These are phyloP conservation scores for Hipparchia sbordonii DNA, from an alignment of 2,888 invertebrate genomes.

Conservation along the genomic window DNA sequence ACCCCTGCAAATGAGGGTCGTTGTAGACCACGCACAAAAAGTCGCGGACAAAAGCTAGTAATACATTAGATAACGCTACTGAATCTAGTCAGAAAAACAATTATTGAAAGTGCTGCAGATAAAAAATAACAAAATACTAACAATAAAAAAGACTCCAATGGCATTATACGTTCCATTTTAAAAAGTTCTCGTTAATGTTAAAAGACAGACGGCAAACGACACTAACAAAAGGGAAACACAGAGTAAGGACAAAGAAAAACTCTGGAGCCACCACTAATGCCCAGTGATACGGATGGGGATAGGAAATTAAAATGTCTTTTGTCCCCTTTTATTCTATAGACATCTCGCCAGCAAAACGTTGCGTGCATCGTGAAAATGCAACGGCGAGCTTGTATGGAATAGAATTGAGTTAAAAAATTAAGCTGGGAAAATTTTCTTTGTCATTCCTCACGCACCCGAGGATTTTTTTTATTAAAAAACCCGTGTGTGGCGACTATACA, in stretches of 20 bases:
- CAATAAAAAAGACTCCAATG: conserved; percentile 10
- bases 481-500: no score
- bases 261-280: conserved; percentile 15
- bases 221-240: conserved; percentile 23
- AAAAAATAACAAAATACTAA: neutral
- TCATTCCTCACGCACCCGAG: no score
- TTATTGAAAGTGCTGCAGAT: neutral
- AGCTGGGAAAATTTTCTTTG: conserved; percentile 31
- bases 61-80: no score
- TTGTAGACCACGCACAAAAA: no score
- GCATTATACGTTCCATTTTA: conserved; percentile 12
- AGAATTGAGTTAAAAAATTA: conserved; percentile 69
- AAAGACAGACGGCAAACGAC: conserved; percentile 20
- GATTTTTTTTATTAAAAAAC: no score
- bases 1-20: no score
- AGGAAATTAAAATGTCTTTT: conserved; percentile 69
- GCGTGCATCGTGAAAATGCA: conserved; percentile 56
- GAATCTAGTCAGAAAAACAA: neutral
- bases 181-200: conserved; percentile 20
- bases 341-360: conserved; percentile 54
- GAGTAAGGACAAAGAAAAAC: conserved; percentile 23
- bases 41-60: no score
- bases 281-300: conserved; percentile 47
- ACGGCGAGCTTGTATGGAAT: conserved; percentile 51
- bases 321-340: conserved; percentile 62